Base-by-base conservation (phyloP, 2,113 vertebrate species). In the Triplophysa tibetana region DNA sequence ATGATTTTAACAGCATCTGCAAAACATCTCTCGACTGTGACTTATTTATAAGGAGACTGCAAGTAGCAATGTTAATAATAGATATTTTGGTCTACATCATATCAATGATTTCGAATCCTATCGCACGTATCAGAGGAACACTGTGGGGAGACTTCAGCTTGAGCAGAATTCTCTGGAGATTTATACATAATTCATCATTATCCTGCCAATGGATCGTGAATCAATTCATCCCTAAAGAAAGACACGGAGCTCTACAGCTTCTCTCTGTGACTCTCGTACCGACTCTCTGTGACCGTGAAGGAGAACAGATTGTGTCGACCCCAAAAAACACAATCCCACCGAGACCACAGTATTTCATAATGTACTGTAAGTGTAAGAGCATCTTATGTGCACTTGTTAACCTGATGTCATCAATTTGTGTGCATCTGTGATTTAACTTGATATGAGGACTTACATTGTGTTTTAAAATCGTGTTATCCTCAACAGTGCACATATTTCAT, bases 111-210 rank as follows among this genome's bases (percentile, higher is more conserved):
- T 38, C 33, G 3, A 50, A 50, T 50, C 33, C 43, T 45, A 58
- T 58, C 16, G 19, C 13, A 17, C 14, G 13, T 16, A 38, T 38
- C 19, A 58, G 19, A 13, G 21, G 33, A 54, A 58, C 26, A 21
- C 69, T 38, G 26, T 70, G 50, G 69, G 24, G 52, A 69, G 45
- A 3, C 17, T 38, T 70, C 17, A 8, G 11, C 52, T 38, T n/a
- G 6, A 29, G 7, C 24, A 70, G 0, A 54, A 70, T n/a, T 56
- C 69, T 29, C 29, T 21, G 50, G 52, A 72, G 19, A 58, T 13
- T 14, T 21, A 79, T 79, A 63, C 16, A 79, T 79, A 79, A 79
- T 72, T 79, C 60, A 79, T 9, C 2, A 24, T 52, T 72, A 16
- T 58, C 19, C 26, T 21, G 69, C 29, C 69, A 58, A 38, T 72